These are phyloP conservation scores for Hapalemur alaotrensis DNA, from an alignment of 2,797 vertebrate genomes.

Conservation along the genomic window DNA sequence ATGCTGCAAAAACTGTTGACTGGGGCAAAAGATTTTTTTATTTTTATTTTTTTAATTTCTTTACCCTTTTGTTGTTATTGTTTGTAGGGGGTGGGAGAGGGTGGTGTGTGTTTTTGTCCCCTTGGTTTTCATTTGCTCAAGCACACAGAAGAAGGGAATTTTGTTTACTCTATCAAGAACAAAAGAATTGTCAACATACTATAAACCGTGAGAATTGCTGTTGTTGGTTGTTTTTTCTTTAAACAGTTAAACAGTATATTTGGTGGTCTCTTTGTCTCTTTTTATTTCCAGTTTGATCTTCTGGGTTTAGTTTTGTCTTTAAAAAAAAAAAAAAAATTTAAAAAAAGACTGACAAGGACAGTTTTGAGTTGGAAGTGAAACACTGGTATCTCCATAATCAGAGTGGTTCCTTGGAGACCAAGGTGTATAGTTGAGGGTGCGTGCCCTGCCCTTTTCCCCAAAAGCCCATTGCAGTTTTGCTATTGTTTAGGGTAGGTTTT, in stretches of 20 bases:
- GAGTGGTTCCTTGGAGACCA: constrained; percentile 70
- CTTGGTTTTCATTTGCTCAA: constrained; percentile 79
- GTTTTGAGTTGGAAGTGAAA: constrained; percentile 85
- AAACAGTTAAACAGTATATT: constrained; percentile 82
- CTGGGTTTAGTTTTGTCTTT: constrained; percentile 84
- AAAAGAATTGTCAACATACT: constrained; percentile 88
- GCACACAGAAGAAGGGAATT: constrained; percentile 83
- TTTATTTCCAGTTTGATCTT: constrained; percentile 85
- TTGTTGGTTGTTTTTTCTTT: constrained; percentile 80
- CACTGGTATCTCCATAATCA: constrained; percentile 83
- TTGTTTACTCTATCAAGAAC: constrained; percentile 85
- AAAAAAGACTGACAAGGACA: constrained; percentile 77
- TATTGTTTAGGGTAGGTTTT: neutral
- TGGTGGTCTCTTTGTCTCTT: constrained; percentile 69
- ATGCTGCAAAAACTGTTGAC: constrained; percentile 83
- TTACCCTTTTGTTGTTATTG: constrained; percentile 82
- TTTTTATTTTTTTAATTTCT: constrained; percentile 81
- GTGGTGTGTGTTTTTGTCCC: constrained; percentile 67
- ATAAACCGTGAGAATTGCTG: constrained; percentile 81
- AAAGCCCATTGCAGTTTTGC: constrained; percentile 27
- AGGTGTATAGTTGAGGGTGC: constrained; percentile 78
- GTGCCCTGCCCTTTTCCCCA: constrained; percentile 76
- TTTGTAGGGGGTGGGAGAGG: constrained; percentile 27
- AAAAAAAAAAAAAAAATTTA: constrained; percentile 81
- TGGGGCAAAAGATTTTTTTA: constrained; percentile 68